phyloP scores from a whole-genome alignment of 2,888 invertebrate species.

The Microchrysa polita region DNA sequence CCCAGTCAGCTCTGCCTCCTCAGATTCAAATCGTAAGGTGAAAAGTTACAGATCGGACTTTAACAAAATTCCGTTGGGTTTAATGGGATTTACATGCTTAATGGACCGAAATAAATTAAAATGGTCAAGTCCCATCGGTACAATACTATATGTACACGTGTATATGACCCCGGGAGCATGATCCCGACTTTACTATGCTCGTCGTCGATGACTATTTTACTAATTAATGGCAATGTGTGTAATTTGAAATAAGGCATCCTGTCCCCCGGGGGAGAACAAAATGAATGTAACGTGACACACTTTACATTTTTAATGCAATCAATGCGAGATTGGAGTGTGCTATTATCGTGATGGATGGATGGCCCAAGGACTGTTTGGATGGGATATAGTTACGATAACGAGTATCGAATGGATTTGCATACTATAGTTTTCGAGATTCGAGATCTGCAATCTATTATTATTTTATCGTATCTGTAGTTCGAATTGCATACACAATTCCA shows the following conservation, averaged over 20 bases:
- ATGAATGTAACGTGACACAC: background rate
- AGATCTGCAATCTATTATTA: no score
- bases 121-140: conserved; percentile 30
- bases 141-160: conserved; percentile 5
- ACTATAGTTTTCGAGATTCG: no score
- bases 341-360: no score
- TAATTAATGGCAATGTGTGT: conserved; percentile 37
- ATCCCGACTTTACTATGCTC: no score
- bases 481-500: no score
- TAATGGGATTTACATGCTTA: conserved; percentile 38
- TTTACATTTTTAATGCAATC: conserved; percentile 20
- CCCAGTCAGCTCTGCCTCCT: background rate
- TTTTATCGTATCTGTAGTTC: no score
- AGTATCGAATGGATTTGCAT: no score
- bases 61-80: conserved; percentile 25
- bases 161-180: conserved; percentile 1
- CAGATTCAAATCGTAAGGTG: conserved; percentile 17
- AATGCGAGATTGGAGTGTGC: conserved; percentile 14
- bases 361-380: no score
- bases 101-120: conserved; percentile 43
- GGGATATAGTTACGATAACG: no score
- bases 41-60: conserved; percentile 42
- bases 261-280: background rate
- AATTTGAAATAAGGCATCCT: conserved; percentile 34
- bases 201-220: conserved; percentile 17